Conservation (phyloP, 2,113 vertebrate genomes). For the Tor tambroides region DNA sequence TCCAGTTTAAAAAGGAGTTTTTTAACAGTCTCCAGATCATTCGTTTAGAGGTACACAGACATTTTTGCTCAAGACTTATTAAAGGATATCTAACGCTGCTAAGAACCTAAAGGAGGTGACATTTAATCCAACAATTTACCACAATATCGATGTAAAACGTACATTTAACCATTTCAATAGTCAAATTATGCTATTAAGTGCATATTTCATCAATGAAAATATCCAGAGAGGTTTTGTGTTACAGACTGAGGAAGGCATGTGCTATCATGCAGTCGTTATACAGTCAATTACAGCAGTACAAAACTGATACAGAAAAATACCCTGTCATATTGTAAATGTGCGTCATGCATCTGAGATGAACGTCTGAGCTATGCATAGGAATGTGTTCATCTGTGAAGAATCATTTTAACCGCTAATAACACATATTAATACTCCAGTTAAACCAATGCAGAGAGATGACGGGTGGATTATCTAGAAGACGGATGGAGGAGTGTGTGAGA, state of each 20-base stretch:
- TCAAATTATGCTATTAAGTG: neutral
- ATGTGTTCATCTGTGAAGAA: neutral
- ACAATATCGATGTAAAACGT: neutral
- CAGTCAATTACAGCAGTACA: neutral
- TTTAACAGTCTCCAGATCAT: neutral
- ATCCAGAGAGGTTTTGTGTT: neutral
- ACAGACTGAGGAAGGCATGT: neutral
- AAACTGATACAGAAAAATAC: neutral
- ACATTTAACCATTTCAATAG: neutral
- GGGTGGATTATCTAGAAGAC: neutral
- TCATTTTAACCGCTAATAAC: neutral
- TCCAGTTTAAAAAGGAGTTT: constrained; percentile 24
- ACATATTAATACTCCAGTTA: constrained; percentile 3
- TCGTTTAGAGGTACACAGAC: neutral
- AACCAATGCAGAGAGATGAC: neutral
- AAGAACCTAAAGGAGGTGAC: neutral
- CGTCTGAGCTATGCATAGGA: neutral
- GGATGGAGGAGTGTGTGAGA: constrained; percentile 1
- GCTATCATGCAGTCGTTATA: constrained; percentile 23
- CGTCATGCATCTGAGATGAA: constrained; percentile 25
- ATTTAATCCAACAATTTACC: constrained; percentile 4
- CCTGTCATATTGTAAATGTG: neutral
- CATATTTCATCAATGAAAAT: neutral
- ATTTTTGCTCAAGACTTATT: neutral
- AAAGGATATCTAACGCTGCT: neutral